Evolutionary conservation across 2,888 invertebrate species (phyloP), one percentile per base, ranked within the genome.

Genomic region (Cetonia aurata): DNA sequence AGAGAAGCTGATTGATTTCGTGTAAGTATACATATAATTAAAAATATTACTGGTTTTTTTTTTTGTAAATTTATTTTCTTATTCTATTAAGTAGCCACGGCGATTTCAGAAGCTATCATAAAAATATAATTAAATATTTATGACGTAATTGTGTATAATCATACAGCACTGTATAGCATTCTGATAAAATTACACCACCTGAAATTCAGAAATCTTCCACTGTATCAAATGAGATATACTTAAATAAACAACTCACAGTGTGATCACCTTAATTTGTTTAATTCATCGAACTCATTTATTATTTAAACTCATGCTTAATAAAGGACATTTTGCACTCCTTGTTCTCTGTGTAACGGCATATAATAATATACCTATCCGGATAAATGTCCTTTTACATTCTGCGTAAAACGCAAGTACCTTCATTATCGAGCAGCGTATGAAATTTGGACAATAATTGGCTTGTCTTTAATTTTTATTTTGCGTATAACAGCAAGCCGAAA

Each of bases 271-370:
- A 41, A 25, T 3, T 4, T 37, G n/a, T 37, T 56, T 33, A 56
- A 19, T 56, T 33, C 10, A 31, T 10, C 12, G 33, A 56, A 59
- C 44, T 59, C 19, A 42, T 59, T 59, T n/a, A 44, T 59, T 59
- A 59, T 59, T 44, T 59, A 59, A 59, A 59, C 42, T 59, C 44
- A 42, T 59, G 44, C 19, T 17, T 17, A 59, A 42, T 42, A 42
- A 59, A 42, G 19, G 13, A 3, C 44, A 44, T 42, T 59, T 44
- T 2, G 19, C 44, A 59, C 44, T 44, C 12, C 17, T 25, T 12
- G 44, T 44, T 19, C 42, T 19, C 44, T 19, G 59, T 6, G 44
- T 59, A 59, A 25, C 42, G 44, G 59, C 12, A 19, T 33, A 17
- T 59, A 59, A 44, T 59, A 59, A 59, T 19, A 59, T 17, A 19